A percentile compares a stretch with the other conserved stretches of the same genome.
These are phyloP conservation scores for Drosophila grimshawi DNA, from an alignment of 1,140 invertebrate genomes.

Conservation along the genomic window DNA sequence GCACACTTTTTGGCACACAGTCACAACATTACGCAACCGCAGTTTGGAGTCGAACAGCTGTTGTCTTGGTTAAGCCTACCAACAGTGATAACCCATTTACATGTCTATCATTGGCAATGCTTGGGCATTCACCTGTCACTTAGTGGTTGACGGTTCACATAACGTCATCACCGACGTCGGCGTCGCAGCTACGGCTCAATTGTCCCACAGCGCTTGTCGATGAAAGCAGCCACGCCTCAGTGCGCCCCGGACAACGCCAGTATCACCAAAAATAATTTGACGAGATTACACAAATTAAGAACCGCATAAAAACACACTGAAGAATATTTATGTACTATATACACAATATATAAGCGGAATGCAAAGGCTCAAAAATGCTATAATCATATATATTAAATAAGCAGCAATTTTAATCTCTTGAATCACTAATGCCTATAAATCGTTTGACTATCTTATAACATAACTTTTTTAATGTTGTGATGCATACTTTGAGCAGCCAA, in stretches of 20 bases:
- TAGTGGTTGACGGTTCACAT: conserved; percentile 22
- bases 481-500: too few relatives aligned
- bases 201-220: too few relatives aligned
- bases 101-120: conserved; percentile 66
- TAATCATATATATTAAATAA: conserved; percentile 74
- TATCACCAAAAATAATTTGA: conserved; percentile 44
- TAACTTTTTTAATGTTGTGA: too few relatives aligned
- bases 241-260: conserved; percentile 28
- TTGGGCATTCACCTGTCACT: conserved; percentile 65
- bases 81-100: conserved; percentile 62
- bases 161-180: neutral
- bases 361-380: conserved; percentile 42
- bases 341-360: conserved; percentile 37
- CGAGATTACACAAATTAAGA: conserved; percentile 76
- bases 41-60: conserved; percentile 38
- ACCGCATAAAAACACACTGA: conserved; percentile 46
- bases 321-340: neutral
- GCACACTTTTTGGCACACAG: conserved; percentile 51
- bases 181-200: too few relatives aligned
- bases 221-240: conserved; percentile 54
- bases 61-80: conserved; percentile 13
- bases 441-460: too few relatives aligned
- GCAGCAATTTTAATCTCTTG: conserved; percentile 63
- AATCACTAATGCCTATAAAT: conserved; percentile 44
- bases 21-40: conserved; percentile 61